Percentiles rank a stretch among this genome's conserved stretches.
phyloP scores from a whole-genome alignment of 2,797 vertebrate species.

The Atherinosoma microstoma region DNA sequence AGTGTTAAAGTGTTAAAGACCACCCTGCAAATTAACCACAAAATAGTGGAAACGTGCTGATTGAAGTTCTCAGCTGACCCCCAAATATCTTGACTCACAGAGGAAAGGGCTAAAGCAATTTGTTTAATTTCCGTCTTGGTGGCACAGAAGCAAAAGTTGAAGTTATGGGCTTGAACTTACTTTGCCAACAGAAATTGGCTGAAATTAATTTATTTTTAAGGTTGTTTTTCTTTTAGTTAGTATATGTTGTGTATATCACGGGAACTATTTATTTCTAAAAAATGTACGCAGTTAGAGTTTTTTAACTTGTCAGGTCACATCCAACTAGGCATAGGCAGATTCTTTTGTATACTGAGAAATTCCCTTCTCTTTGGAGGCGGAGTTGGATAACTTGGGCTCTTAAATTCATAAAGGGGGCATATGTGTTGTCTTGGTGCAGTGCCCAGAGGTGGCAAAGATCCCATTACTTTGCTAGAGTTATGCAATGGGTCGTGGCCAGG shows the following conservation, averaged over 20 bases:
- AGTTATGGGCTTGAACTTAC: neutral
- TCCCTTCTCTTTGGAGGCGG: neutral
- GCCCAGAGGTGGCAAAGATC: constrained; percentile 41
- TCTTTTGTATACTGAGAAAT: neutral
- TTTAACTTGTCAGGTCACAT: constrained; percentile 5
- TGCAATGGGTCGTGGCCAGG: constrained; percentile 58
- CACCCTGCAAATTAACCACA: constrained; percentile 1
- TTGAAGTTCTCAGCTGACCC: neutral
- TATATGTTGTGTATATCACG: neutral
- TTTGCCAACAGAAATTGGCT: neutral
- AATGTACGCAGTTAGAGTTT: neutral
- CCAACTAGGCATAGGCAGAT: neutral
- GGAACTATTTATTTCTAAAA: neutral
- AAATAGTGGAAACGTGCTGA: constrained; percentile 5
- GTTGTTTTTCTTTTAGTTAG: neutral
- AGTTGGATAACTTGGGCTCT: constrained; percentile 13
- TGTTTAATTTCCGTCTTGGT: neutral
- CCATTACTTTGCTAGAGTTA: constrained; percentile 48
- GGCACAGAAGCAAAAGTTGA: neutral
- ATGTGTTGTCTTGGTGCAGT: neutral
- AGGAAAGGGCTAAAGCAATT: constrained; percentile 7
- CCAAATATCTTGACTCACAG: constrained; percentile 9
- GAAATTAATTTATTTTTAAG: neutral
- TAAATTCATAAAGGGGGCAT: constrained; percentile 18
- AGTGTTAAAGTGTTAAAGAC: neutral